Evolutionary conservation across 2,797 vertebrate species (phyloP).

Genomic region (Rhyacichthys aspro): DNA sequence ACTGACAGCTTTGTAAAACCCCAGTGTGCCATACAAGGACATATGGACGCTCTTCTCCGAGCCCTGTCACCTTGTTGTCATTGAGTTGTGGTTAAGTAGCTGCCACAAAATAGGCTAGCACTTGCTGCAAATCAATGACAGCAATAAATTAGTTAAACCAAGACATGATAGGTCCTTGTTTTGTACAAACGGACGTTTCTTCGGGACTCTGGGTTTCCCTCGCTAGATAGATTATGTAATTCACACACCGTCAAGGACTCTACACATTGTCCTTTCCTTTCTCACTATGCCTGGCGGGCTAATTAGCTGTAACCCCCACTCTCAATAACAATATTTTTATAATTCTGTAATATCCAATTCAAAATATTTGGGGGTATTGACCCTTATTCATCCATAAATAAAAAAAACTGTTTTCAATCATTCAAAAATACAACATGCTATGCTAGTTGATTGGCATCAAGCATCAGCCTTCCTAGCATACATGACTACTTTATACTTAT

Average conservation of each 20-base stretch:
- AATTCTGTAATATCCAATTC: no score
- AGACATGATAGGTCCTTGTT: neutral
- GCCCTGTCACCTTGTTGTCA: neutral
- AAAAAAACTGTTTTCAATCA: no score
- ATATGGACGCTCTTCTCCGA: conserved; percentile 1
- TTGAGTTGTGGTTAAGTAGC: conserved; percentile 2
- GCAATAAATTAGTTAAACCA: neutral
- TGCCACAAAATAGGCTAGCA: no score
- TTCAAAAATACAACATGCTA: no score
- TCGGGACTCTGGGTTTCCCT: neutral
- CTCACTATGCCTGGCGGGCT: conserved; percentile 9
- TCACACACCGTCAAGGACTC: conserved; percentile 6
- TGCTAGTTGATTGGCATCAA: no score
- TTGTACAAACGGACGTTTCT: neutral
- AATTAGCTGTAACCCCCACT: conserved; percentile 14
- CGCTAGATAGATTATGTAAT: conserved; percentile 3
- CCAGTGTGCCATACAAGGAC: conserved; percentile 6
- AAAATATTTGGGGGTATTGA: no score
- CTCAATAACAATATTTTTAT: no score
- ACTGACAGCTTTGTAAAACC: neutral
- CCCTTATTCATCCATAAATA: no score
- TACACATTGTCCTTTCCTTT: neutral
- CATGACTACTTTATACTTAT: no score
- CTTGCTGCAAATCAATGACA: neutral
- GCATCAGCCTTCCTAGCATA: no score